Percentiles rank a stretch among this genome's conserved stretches.
These are phyloP conservation scores for Halyomorpha halys DNA, from an alignment of 1,140 invertebrate species.

Conservation along the genomic window DNA sequence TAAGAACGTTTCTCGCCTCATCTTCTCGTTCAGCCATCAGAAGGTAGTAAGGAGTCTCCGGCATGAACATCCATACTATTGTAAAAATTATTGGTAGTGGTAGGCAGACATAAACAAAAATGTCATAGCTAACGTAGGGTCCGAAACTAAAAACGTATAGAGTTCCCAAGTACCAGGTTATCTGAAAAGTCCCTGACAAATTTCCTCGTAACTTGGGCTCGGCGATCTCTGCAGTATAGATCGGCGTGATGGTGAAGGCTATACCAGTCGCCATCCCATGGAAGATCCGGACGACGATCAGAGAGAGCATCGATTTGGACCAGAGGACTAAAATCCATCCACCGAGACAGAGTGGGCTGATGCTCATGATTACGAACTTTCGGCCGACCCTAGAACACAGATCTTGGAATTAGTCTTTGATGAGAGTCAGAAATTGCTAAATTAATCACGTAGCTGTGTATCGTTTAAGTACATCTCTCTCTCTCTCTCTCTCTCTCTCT, in stretches of 20 bases:
- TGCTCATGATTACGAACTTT: too few relatives aligned
- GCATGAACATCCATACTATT: background rate
- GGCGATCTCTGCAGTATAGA: slow-evolving; percentile 77
- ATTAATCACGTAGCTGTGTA: too few relatives aligned
- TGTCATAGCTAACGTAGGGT: slow-evolving; percentile 54
- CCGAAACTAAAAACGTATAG: slow-evolving; percentile 65
- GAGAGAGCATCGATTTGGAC: slow-evolving; percentile 27
- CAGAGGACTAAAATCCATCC: too few relatives aligned
- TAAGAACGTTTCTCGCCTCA: background rate
- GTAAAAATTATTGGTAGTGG: slow-evolving; percentile 39
- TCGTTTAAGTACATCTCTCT: too few relatives aligned
- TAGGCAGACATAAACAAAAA: slow-evolving; percentile 52
- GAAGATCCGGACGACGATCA: background rate
- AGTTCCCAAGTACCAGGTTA: slow-evolving; percentile 67
- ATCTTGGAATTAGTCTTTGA: too few relatives aligned
- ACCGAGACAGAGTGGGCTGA: too few relatives aligned
- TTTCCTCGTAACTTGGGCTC: slow-evolving; percentile 34
- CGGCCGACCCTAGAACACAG: too few relatives aligned
- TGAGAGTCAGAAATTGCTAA: too few relatives aligned
- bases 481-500: too few relatives aligned
- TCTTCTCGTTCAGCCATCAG: slow-evolving; percentile 2
- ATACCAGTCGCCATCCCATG: slow-evolving; percentile 58
- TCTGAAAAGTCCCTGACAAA: slow-evolving; percentile 64
- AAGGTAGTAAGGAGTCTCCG: slow-evolving; percentile 6
- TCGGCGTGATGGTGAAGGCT: slow-evolving; percentile 63